Conservation (phyloP, 2,888 invertebrate genomes). For the Drosophila algonquin region DNA sequence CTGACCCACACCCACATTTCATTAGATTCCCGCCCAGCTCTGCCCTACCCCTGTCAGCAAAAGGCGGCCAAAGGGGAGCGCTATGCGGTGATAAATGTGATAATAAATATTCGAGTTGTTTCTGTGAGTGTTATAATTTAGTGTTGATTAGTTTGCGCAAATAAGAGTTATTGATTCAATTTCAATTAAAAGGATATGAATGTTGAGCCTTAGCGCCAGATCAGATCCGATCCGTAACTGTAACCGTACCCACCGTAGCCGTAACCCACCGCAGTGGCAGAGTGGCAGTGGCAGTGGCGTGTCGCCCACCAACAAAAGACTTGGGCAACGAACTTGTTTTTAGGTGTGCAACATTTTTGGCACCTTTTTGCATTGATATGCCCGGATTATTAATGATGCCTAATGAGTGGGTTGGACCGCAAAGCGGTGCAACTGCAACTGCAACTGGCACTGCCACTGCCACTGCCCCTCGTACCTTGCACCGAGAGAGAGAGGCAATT, state of each 20-base stretch:
- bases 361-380: conserved; percentile 65
- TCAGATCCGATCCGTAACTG: conserved; percentile 6
- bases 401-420: conserved; percentile 72
- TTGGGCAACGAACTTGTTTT: conserved; percentile 35
- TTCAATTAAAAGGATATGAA: conserved; percentile 80
- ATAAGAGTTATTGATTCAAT: conserved; percentile 77
- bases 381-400: conserved; percentile 68
- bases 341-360: conserved; percentile 42
- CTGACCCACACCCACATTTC: conserved; percentile 78
- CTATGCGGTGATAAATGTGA: conserved; percentile 66
- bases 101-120: conserved; percentile 76
- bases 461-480: conserved; percentile 18
- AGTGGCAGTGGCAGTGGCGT: conserved; percentile 21
- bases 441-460: conserved; percentile 31
- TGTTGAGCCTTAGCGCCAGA: conserved; percentile 62
- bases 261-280: not conserved
- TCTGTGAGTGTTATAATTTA: conserved; percentile 76
- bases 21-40: conserved; percentile 51
- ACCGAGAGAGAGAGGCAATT: conserved; percentile 53
- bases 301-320: conserved; percentile 48
- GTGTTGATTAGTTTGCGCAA: conserved; percentile 79
- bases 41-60: not conserved
- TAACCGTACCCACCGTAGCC: conserved; percentile 19
- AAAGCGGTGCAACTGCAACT: conserved; percentile 6
- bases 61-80: conserved; percentile 34